Percentiles rank a stretch among this genome's conserved stretches.
Conservation (phyloP, 2,888 invertebrate genomes). For the Eumerus sabulonum region DNA sequence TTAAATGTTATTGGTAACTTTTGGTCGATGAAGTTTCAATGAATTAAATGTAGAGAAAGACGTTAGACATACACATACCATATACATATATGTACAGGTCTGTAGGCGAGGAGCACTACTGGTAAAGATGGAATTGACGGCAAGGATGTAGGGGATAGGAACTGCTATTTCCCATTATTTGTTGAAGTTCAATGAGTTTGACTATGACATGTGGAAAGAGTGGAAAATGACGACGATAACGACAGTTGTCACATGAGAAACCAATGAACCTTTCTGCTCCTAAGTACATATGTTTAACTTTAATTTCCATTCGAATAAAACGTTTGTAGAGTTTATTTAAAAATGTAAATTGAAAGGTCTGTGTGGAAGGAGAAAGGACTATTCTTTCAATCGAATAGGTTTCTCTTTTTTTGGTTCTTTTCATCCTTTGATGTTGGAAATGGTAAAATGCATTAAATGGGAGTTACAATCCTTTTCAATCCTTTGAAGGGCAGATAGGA, state of each 20-base stretch:
- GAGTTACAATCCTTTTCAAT: too few relatives aligned
- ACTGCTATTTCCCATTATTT: conserved; percentile 63
- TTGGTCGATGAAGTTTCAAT: conserved; percentile 67
- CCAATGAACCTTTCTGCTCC: conserved; percentile 18
- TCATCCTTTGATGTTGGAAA: too few relatives aligned
- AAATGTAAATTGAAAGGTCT: not conserved
- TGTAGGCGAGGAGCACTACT: not conserved
- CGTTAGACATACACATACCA: not conserved
- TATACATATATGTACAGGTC: not conserved
- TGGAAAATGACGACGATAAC: conserved; percentile 58
- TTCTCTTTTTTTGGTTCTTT: too few relatives aligned
- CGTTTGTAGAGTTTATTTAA: conserved; percentile 42
- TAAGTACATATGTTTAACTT: conserved; percentile 53
- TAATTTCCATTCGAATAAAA: conserved; percentile 63
- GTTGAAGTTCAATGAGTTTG: conserved; percentile 61
- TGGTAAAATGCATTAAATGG: too few relatives aligned
- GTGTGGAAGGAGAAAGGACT: too few relatives aligned
- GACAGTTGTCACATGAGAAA: conserved; percentile 49
- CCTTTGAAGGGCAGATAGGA: too few relatives aligned
- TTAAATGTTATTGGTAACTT: conserved; percentile 72
- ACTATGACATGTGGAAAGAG: conserved; percentile 20
- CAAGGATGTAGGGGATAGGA: conserved; percentile 55
- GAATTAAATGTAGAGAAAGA: conserved; percentile 58
- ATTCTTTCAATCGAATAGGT: too few relatives aligned
- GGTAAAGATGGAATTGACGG: conserved; percentile 12